These are phyloP conservation scores for Thecophora atra DNA, from an alignment of 2,888 invertebrate genomes.

Conservation along the genomic window DNA sequence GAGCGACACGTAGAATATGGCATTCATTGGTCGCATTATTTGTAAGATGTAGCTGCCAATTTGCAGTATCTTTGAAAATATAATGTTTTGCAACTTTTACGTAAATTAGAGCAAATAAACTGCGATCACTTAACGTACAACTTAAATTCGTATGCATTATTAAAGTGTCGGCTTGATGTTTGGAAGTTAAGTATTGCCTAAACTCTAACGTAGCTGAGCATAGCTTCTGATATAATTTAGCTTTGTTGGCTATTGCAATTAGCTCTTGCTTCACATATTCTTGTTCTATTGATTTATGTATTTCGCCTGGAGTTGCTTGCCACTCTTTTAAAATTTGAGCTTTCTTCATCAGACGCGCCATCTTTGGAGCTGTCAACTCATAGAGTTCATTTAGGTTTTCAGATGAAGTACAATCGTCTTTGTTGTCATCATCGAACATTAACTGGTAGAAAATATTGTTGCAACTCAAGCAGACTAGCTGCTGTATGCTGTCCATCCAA, in stretches of 20 bases:
- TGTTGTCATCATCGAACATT: slow-evolving; percentile 42
- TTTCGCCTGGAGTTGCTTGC: slow-evolving; percentile 46
- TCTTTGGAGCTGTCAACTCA: slow-evolving; percentile 49
- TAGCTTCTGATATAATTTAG: slow-evolving; percentile 43
- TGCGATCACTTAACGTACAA: slow-evolving; percentile 37
- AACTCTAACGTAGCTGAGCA: slow-evolving; percentile 50
- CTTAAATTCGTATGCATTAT: slow-evolving; percentile 42
- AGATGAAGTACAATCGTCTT: slow-evolving; percentile 26
- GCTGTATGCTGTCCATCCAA: slow-evolving; percentile 54
- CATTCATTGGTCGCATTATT: slow-evolving; percentile 37
- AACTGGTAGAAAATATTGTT: slow-evolving; percentile 62
- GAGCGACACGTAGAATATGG: slow-evolving; percentile 50
- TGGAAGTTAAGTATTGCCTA: slow-evolving; percentile 44
- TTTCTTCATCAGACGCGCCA: slow-evolving; percentile 48
- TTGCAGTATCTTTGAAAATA: slow-evolving; percentile 44
- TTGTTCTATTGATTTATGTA: slow-evolving; percentile 50
- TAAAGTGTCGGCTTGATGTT: slow-evolving; percentile 34
- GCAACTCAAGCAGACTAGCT: slow-evolving; percentile 59
- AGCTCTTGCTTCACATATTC: slow-evolving; percentile 58
- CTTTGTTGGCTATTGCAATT: slow-evolving; percentile 51
- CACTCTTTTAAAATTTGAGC: slow-evolving; percentile 49
- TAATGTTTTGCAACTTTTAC: slow-evolving; percentile 46
- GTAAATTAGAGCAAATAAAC: slow-evolving; percentile 50
- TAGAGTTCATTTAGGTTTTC: slow-evolving; percentile 43
- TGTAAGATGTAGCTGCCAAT: slow-evolving; percentile 55